A percentile compares a stretch with the other conserved stretches of the same genome.
Conservation (phyloP, 2,113 vertebrate genomes). For the Periophthalmus modestus region DNA sequence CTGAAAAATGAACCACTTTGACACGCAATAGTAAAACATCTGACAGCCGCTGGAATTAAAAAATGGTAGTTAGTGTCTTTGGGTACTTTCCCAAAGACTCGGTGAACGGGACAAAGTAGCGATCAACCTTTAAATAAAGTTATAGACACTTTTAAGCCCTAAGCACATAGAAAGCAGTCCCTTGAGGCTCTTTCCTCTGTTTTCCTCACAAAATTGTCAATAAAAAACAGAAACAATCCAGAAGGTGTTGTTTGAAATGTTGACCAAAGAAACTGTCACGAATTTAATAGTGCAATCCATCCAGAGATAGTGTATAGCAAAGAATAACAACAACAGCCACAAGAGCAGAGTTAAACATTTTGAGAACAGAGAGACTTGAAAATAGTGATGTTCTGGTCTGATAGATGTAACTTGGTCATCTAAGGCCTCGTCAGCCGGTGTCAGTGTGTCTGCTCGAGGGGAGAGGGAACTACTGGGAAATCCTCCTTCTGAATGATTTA, state of each 20-base stretch:
- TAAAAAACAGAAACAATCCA: background rate
- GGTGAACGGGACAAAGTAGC: background rate
- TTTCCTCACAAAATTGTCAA: background rate
- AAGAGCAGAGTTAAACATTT: slow-evolving; percentile 7
- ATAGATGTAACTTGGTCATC: slow-evolving; percentile 45
- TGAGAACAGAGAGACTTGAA: background rate
- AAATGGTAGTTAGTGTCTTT: background rate
- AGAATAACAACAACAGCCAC: slow-evolving; percentile 4
- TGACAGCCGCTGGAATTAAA: slow-evolving; percentile 1
- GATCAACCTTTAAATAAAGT: slow-evolving; percentile 20
- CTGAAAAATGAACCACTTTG: slow-evolving; percentile 9
- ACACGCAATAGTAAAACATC: slow-evolving; percentile 3
- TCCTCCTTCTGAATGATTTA: slow-evolving; percentile 62
- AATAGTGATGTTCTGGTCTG: slow-evolving; percentile 27
- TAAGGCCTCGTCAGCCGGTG: slow-evolving; percentile 38
- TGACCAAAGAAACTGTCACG: slow-evolving; percentile 11
- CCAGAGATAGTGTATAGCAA: slow-evolving; percentile 12
- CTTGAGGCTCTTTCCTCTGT: background rate
- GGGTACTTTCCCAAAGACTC: background rate
- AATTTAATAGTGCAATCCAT: background rate
- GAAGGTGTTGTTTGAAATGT: background rate
- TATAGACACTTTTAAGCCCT: background rate
- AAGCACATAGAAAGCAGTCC: background rate
- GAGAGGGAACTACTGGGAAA: slow-evolving; percentile 50
- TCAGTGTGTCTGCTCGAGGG: slow-evolving; percentile 42